Conservation (phyloP, 1,140 invertebrate genomes). For the Lepidostoma basale region DNA sequence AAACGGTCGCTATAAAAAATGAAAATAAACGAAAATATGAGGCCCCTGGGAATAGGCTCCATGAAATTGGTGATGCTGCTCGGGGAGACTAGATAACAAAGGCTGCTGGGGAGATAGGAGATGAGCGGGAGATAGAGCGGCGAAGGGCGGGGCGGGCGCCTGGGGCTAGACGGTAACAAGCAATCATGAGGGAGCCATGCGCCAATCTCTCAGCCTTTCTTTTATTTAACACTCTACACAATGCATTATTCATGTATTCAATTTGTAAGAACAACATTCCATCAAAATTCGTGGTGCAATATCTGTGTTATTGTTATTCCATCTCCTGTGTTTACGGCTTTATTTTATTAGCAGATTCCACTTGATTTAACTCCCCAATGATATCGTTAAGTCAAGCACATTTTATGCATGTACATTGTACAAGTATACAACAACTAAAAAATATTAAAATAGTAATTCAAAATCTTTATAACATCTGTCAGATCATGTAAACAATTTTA, state of each 20-base stretch:
- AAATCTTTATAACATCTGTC: too few species aligned
- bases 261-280: too few species aligned
- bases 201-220: constrained; percentile 14
- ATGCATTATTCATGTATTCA: constrained; percentile 4
- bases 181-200: constrained; percentile 25
- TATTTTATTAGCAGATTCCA: too few species aligned
- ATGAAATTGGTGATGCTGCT: constrained; percentile 41
- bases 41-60: constrained; percentile 39
- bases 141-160: neutral
- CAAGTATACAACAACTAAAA: too few species aligned
- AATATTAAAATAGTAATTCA: too few species aligned
- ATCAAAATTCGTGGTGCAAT: too few species aligned
- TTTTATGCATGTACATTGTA: too few species aligned
- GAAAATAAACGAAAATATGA: constrained; percentile 43
- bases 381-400: too few species aligned
- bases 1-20: constrained; percentile 33
- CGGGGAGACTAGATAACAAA: constrained; percentile 22
- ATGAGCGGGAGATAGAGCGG: neutral
- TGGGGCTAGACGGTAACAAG: constrained; percentile 6
- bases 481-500: too few species aligned
- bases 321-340: too few species aligned
- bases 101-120: constrained; percentile 5
- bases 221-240: constrained; percentile 6
- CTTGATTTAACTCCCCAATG: too few species aligned
- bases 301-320: too few species aligned